Base-by-base conservation (phyloP, 1,140 invertebrate genomes). In the Ooceraea biroi region DNA sequence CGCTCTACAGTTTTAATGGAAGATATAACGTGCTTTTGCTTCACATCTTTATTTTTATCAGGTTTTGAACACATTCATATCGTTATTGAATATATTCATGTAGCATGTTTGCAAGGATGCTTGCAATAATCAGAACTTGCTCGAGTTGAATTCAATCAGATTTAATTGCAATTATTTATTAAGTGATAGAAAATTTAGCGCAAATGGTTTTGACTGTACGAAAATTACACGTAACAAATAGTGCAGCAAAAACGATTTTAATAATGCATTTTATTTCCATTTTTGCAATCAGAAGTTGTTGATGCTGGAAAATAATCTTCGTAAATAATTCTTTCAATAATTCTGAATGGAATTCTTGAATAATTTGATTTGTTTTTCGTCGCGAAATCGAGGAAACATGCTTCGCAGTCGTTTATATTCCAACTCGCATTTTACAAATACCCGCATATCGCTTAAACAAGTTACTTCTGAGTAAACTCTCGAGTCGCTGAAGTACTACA, bases 121-220 rank as follows among this genome's bases (percentile, higher is more conserved):
- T 58, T 25, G 30, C 7, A 7, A 36, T 2, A 36, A 57, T 58
- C 14, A 44, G 17, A 58, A 44, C 41, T n/a, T 41, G 8, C 14
- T 25, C 1, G 69, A 58, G 30, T 55, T 17, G 7, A 55, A 30
- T 2, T 72, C 50, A 7, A 72, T 12, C 19, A 52, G n/a, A 36
- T 71, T 52, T 8, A 3, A 55, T 55, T 52, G 50, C n/a, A 11
- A 27, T 11, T 57, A 22, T 73, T 73, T 19, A n/a, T 52, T 71
- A 41, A 41, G 14, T n/a, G n/a, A n/a, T n/a, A n/a, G n/a, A n/a
- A n/a, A n/a, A n/a, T n/a, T n/a, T n/a, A n/a, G n/a, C n/a, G n/a
- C n/a, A n/a, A n/a, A n/a, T n/a, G n/a, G n/a, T n/a, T n/a, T n/a
- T n/a, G n/a, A n/a, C n/a, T n/a, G n/a, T n/a, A n/a, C n/a, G n/a